A percentile compares a stretch with the other conserved stretches of the same genome.
Evolutionary conservation across 1,140 invertebrate genomes (phyloP).

Genomic region (Eupristina koningsbergeri): DNA sequence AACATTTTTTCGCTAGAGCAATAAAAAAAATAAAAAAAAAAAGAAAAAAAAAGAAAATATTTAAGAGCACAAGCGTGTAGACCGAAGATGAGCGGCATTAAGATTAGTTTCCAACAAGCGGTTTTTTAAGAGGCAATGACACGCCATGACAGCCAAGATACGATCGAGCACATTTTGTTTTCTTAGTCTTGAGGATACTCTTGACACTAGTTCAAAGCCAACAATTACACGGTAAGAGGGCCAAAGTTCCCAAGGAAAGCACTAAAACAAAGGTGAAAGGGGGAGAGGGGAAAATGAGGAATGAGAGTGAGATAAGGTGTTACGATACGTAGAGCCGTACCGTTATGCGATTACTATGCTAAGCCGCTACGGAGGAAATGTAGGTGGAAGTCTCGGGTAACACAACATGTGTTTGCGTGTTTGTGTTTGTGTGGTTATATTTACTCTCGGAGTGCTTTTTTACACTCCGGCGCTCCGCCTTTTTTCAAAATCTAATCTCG

Average conservation of each 20-base stretch:
- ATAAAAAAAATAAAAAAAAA: too few relatives aligned
- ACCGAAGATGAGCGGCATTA: neutral
- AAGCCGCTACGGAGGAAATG: constrained; percentile 60
- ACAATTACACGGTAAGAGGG: neutral
- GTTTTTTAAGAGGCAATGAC: neutral
- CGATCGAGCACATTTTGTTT: neutral
- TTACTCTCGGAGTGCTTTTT: constrained; percentile 45
- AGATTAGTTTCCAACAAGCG: neutral
- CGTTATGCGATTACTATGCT: constrained; percentile 70
- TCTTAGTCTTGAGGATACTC: constrained; percentile 9
- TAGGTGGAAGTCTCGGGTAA: constrained; percentile 65
- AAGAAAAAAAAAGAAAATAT: neutral
- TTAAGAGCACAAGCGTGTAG: neutral
- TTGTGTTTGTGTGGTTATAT: constrained; percentile 35
- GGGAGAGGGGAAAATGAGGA: constrained; percentile 13
- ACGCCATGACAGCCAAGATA: neutral
- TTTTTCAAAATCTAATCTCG: neutral
- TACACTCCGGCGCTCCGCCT: constrained; percentile 15
- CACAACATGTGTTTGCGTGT: constrained; percentile 55
- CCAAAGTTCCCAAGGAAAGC: neutral
- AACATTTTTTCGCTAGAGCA: too few relatives aligned
- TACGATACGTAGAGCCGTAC: constrained; percentile 62
- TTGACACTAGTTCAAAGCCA: constrained; percentile 50
- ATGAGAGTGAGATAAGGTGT: constrained; percentile 57
- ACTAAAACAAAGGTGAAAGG: neutral